These are phyloP conservation scores for Aleadryas rufinucha DNA, from an alignment of 2,113 vertebrate species.

Conservation along the genomic window DNA sequence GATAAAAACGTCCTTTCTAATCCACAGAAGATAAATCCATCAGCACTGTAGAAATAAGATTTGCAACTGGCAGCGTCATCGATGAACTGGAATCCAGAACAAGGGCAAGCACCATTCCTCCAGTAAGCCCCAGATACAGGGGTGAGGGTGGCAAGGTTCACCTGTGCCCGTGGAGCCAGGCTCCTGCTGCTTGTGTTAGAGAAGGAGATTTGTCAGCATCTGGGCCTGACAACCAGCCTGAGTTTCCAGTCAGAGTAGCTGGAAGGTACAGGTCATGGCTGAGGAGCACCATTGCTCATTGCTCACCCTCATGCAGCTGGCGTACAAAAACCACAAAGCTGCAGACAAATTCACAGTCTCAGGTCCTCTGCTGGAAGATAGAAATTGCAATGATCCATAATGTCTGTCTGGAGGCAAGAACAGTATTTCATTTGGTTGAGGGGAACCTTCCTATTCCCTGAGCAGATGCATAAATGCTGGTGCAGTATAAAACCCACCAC, in stretches of 20 bases:
- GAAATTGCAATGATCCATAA: background rate
- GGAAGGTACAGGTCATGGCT: fast-evolving
- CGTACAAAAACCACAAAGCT: fast-evolving
- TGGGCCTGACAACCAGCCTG: background rate
- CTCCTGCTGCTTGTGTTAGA: background rate
- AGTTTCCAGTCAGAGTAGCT: background rate
- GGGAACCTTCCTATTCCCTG: background rate
- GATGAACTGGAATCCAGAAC: background rate
- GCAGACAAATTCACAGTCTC: background rate
- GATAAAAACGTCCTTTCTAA: background rate
- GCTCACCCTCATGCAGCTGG: fast-evolving
- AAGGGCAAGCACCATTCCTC: background rate
- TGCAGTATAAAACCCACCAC: background rate
- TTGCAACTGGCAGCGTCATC: fast-evolving
- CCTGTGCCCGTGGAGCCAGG: fast-evolving
- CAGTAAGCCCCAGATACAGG: background rate
- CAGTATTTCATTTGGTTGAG: background rate
- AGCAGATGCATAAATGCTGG: background rate
- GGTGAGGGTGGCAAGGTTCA: background rate
- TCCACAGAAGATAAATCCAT: background rate
- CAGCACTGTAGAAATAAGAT: background rate
- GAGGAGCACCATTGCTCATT: background rate
- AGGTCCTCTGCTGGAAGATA: background rate
- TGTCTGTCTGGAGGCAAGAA: background rate
- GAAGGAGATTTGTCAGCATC: background rate